Percentiles rank a stretch among this genome's conserved stretches.
These are phyloP conservation scores for Chlorops oryzae DNA, from an alignment of 1,140 invertebrate genomes.

Conservation along the genomic window DNA sequence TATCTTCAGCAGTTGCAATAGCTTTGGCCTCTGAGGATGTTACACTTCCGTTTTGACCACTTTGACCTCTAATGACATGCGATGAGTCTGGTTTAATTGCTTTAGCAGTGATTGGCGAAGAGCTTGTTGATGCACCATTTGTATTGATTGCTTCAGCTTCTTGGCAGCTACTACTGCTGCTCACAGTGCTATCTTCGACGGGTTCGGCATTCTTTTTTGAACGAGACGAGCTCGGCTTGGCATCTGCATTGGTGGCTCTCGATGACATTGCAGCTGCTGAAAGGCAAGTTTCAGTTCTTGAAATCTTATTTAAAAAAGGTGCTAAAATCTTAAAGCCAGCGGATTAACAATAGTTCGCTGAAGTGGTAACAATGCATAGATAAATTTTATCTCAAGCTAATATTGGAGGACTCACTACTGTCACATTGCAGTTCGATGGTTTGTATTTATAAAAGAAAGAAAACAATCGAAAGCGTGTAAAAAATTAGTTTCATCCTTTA, in stretches of 20 bases:
- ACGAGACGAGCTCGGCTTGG: too few relatives aligned
- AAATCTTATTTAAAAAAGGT: too few relatives aligned
- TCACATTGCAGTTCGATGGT: too few relatives aligned
- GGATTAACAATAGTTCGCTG: too few relatives aligned
- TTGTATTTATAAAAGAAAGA: too few relatives aligned
- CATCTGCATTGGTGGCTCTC: background rate
- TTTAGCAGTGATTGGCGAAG: background rate
- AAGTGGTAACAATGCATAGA: too few relatives aligned
- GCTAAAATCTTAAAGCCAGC: too few relatives aligned
- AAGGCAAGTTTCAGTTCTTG: too few relatives aligned
- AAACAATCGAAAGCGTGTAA: too few relatives aligned
- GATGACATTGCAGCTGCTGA: slow-evolving; percentile 1
- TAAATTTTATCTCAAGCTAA: too few relatives aligned
- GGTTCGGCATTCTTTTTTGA: slow-evolving; percentile 18
- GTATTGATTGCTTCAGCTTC: background rate
- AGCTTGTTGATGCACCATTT: background rate
- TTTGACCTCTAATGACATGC: slow-evolving; percentile 10
- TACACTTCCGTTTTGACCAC: slow-evolving; percentile 32
- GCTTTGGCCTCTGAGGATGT: slow-evolving; percentile 26
- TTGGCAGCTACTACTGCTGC: slow-evolving; percentile 25
- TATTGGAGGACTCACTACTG: too few relatives aligned
- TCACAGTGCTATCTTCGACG: slow-evolving; percentile 30
- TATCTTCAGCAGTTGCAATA: background rate
- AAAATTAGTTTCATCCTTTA: too few relatives aligned
- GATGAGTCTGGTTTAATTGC: slow-evolving; percentile 5